phyloP scores from a whole-genome alignment of 1,140 invertebrate species.

The Rhagoletis zephyria region DNA sequence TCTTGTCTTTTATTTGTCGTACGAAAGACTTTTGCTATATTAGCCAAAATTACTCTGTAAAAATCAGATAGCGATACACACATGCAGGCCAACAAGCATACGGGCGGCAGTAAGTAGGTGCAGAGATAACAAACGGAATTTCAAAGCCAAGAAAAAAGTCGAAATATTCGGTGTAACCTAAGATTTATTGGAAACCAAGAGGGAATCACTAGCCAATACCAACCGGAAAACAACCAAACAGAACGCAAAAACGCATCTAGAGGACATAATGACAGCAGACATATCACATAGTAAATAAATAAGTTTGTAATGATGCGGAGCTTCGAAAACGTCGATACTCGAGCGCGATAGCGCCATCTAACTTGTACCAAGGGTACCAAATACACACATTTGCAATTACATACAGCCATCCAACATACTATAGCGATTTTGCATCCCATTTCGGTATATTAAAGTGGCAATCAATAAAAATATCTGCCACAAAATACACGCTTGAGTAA shows the following conservation, averaged over 20 bases:
- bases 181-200: background rate
- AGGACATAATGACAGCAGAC: background rate
- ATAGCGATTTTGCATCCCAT: background rate
- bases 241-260: background rate
- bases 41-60: no score
- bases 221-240: background rate
- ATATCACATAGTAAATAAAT: background rate
- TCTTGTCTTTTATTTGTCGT: no score
- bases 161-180: background rate
- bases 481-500: background rate
- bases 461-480: constrained; percentile 29
- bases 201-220: background rate
- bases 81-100: no score
- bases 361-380: no score
- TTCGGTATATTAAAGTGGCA: constrained; percentile 42
- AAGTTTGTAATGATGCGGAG: background rate
- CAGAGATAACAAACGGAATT: no score
- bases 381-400: no score
- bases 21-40: no score
- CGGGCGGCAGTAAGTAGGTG: no score
- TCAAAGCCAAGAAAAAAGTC: no score
- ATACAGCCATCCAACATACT: no score
- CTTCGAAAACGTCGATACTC: background rate
- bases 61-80: no score
- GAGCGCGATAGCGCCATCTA: background rate